A percentile compares a stretch with the other conserved stretches of the same genome.
Conservation (phyloP, 2,888 invertebrate genomes). For the Polietes domitor region DNA sequence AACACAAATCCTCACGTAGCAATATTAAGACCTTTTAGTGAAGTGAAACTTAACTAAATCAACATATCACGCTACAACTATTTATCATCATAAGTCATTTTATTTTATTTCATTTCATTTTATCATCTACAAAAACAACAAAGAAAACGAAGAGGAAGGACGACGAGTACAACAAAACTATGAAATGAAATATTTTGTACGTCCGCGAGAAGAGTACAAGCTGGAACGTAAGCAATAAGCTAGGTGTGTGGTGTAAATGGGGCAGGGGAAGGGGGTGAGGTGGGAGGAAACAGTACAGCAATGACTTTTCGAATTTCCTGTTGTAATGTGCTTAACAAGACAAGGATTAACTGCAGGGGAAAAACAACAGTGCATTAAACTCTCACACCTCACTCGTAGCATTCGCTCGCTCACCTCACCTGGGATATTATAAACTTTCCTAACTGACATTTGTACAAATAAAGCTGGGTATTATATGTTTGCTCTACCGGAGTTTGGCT, state of each 20-base stretch:
- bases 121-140: slow-evolving; percentile 4
- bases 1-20: slow-evolving; percentile 37
- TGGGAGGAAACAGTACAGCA: slow-evolving; percentile 29
- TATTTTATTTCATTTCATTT: slow-evolving; percentile 71
- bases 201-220: background rate
- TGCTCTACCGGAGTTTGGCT: background rate
- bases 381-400: background rate
- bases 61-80: slow-evolving; percentile 76
- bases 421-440: slow-evolving; percentile 46
- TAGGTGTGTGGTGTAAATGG: background rate
- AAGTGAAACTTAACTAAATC: slow-evolving; percentile 68
- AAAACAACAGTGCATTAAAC: slow-evolving; percentile 46
- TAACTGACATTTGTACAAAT: slow-evolving; percentile 69
- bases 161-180: no score
- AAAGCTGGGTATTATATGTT: slow-evolving; percentile 56
- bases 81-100: slow-evolving; percentile 81
- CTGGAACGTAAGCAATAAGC: background rate
- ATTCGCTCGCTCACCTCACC: background rate
- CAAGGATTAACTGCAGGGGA: slow-evolving; percentile 60
- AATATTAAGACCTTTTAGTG: slow-evolving; percentile 35
- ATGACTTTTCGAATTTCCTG: slow-evolving; percentile 22
- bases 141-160: background rate
- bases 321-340: slow-evolving; percentile 56
- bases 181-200: background rate
- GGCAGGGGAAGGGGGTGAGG: slow-evolving; percentile 57